Conservation (phyloP, 2,113 vertebrate species). For the Rhadina sibilatrix region DNA sequence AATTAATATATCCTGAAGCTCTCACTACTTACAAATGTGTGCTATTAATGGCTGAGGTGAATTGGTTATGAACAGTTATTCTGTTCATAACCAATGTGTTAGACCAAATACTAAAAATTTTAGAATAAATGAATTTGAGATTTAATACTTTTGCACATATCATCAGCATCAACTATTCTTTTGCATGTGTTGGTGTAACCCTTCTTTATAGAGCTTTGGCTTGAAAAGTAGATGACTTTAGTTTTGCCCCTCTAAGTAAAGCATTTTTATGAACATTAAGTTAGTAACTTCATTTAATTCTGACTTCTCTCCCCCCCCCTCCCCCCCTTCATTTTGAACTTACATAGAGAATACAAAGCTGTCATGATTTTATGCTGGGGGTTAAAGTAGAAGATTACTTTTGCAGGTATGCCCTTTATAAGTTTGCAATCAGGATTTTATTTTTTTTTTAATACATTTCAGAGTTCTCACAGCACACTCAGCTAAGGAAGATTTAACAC, state of each 20-base stretch:
- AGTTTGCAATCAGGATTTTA: not conserved
- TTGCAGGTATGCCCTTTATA: not conserved
- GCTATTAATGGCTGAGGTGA: not conserved
- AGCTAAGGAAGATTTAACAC: constrained; percentile 18
- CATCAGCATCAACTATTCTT: not conserved
- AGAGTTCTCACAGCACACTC: not conserved
- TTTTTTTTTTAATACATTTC: not conserved
- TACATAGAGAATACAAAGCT: not conserved
- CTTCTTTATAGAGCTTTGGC: not conserved
- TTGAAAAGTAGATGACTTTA: not conserved
- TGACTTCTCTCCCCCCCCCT: not conserved
- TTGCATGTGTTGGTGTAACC: not conserved
- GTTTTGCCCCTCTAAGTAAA: not conserved
- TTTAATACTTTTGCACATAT: not conserved
- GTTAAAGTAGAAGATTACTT: not conserved
- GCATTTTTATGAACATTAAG: not conserved
- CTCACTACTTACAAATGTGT: not conserved
- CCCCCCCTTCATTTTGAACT: not conserved
- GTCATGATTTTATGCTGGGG: not conserved
- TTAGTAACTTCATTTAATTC: not conserved
- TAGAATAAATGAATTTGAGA: not conserved
- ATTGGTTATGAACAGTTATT: not conserved
- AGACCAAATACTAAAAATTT: not conserved
- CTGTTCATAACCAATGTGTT: no score
- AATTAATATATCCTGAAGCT: not conserved